These are phyloP conservation scores for Andricus curvator DNA, from an alignment of 2,888 invertebrate genomes.

Conservation along the genomic window DNA sequence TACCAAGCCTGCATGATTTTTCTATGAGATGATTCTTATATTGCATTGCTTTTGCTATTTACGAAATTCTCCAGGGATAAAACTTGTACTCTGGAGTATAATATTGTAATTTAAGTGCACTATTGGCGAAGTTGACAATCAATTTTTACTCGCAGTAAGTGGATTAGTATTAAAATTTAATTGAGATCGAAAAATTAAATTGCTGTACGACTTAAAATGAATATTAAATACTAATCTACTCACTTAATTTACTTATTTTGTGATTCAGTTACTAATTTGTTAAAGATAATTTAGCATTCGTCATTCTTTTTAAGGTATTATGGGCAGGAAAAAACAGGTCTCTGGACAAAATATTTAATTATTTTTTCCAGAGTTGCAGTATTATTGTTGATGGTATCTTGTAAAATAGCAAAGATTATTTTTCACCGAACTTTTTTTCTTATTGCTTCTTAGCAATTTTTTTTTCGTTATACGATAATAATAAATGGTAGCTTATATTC, in stretches of 20 bases:
- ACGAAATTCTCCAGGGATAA: background rate
- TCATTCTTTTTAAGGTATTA: no score
- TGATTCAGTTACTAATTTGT: background rate
- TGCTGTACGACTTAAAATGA: background rate
- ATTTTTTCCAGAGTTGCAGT: no score
- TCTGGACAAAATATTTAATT: no score
- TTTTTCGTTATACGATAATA: no score
- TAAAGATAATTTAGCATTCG: background rate
- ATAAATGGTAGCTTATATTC: no score
- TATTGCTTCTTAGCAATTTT: no score
- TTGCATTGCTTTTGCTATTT: slow-evolving; percentile 29
- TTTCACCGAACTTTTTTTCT: no score
- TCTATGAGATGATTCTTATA: slow-evolving; percentile 8
- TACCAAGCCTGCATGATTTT: slow-evolving; percentile 24
- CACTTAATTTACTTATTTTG: background rate
- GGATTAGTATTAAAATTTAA: background rate
- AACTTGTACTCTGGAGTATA: background rate
- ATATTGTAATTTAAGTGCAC: background rate
- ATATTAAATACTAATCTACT: background rate
- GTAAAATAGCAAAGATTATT: no score
- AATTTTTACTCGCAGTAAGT: background rate
- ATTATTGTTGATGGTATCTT: no score
- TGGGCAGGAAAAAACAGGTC: no score
- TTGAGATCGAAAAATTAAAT: background rate
- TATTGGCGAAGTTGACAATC: background rate